Base-by-base conservation (phyloP, 2,888 invertebrate genomes). In the Trissolcus brochymenae region DNA sequence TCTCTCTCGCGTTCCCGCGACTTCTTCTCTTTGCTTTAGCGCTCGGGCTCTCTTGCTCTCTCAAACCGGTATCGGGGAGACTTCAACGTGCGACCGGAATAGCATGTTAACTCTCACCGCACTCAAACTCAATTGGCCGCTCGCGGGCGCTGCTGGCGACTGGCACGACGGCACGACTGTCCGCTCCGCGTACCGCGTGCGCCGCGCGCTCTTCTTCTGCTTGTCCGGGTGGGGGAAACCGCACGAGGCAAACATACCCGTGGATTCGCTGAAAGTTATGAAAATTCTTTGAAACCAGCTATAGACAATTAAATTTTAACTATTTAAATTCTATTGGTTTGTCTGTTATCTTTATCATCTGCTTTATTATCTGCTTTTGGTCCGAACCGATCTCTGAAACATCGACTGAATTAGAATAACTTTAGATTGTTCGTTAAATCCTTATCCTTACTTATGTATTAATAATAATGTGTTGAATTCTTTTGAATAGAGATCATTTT, bases 71-170 rank as follows among this genome's bases (percentile, higher is more conserved):
- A 84, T 82, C 79, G 76, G 62, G 70, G 78, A 65, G 62, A 76
- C 76, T 79, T 79, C 79, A 78, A 81, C 79, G 74, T 82, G 81
- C 83, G 80, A 80, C 84, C 79, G 75, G 83, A 84, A 85, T 86
- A 84, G 82, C 86, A 86, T 84, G 84, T 82, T 82, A 82, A 82
- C 82, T 81, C 84, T 82, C 80, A 84, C 85, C 85, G 66, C 25
- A 66, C 65, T 66, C 40, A 35, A 17, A 82, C 61, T 16, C 60
- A 70, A 57, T 59, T 46, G 72, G 59, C 57, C 29, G 50, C 68
- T 66, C 57, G 19, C 72, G 50, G 49, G 65, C 43, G 35, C 35
- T 35, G 55, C 75, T 46, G 57, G 57, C 64, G 65, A 65, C 62
- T 57, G 72, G 57, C 74, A 61, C 66, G 43, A 72, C 73, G 56